Evolutionary conservation across 1,140 invertebrate species (phyloP), one percentile per base, ranked within the genome.

Genomic region (Bombus turneri): DNA sequence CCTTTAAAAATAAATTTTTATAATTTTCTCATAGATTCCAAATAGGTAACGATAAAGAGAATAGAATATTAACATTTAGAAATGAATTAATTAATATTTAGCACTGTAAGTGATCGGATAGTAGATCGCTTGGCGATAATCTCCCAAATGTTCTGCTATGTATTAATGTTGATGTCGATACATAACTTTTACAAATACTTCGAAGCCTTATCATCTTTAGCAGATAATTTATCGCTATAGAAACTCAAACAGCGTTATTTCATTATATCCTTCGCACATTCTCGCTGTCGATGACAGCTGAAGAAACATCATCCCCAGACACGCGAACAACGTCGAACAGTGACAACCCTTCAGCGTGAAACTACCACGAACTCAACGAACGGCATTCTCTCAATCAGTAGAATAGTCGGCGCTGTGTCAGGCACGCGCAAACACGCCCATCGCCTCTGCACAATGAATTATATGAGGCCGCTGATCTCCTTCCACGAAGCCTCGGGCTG

Each of bases 391-490:
- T 22, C 64, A 64, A 81, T 85, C 69, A 43, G 79, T 59, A 69
- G 83, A 80, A 72, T 43, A 80, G 59, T 74, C 72, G 34, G 10
- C 43, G 84, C 43, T 68, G 43, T 74, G 85, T 76, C 80, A 86
- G 80, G 53, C 72, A 76, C 85, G 85, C 69, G 66, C 57, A 39
- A 78, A 83, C 75, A 75, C 68, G 81, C 69, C 15, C 75, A 34
- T 57, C 34, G 57, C 53, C 10, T n/a, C 47, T 10, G 31, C 43
- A 37, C 57, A 80, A 87, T 85, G 77, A 87, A 85, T 87, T 87
- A 87, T 80, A 83, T 31, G 76, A 34, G 57, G 41, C 34, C 37
- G 64, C 34, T 34, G 34, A 8, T 62, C 66, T 73, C 85, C 81
- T 82, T 80, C 57, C 81, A 71, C 69, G 34, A 31, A 37, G 69